Base-by-base conservation (phyloP, 64 coral and sea anemone genomes). In the Orbicella faveolata region DNA sequence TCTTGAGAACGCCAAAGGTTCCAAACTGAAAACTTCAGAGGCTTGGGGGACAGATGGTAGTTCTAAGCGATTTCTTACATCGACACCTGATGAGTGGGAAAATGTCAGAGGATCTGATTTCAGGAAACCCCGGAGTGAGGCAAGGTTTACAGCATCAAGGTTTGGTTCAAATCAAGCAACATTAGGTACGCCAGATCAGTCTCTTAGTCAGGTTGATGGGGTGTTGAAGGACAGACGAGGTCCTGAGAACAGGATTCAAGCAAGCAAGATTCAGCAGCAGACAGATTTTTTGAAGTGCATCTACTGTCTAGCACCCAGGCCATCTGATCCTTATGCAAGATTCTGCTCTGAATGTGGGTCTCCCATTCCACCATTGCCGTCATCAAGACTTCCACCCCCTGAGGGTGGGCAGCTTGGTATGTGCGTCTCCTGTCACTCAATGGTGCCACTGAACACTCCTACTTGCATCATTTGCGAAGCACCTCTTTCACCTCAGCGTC, bases 331-430 rank as follows among this genome's bases (percentile, higher is more conserved):
- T 57, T 99, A 88, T 93, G 94, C 91, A 68, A 87, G 88, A 34
- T 99, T 95, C 52, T 99, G 97, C 44, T 74, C 94, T 61, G 94
- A 96, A 13, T 99, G 97, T 99, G 97, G 97, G 2, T 96, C 97
- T 8, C 94, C 90, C 0, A 68, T 99, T 37, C 94, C 94, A n/a
- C 97, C 94, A 41, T n/a, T 95, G 7, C 91, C 94, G 0, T 89
- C 90, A 23, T 87, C 78, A 61, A 84, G 97, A 78, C 87, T 96
- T 34, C 94, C 97, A 23, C 91, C 97, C 16, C 97, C 97, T 30
- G 94, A 96, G 44, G 89, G 91, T 16, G 90, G 94, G 4, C 90
- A 99, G 87, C 94, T 99, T 54, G 94, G 90, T 3, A 89, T 94
- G 88, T 99, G 97, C 57, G 84, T 96, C 20, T 93, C 94, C 59